Evolutionary conservation across 2,888 invertebrate genomes (phyloP).

Genomic region (Halocaridina rubra): DNA sequence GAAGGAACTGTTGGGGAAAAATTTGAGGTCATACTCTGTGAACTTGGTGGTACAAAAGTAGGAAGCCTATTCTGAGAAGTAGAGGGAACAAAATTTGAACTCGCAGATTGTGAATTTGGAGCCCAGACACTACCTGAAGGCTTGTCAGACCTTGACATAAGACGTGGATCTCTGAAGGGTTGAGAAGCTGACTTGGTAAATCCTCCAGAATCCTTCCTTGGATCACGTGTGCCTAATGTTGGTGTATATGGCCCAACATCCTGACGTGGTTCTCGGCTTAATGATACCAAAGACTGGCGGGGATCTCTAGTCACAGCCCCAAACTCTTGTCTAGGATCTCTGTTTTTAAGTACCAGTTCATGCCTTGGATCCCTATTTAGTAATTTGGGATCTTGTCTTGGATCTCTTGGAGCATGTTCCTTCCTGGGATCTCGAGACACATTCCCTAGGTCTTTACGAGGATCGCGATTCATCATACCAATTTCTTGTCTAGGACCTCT

Average conservation of each 20-base stretch:
- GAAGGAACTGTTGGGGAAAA: too few relatives aligned
- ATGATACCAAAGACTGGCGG: too few relatives aligned
- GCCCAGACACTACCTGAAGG: conserved; percentile 18
- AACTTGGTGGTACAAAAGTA: background rate
- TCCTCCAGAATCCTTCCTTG: background rate
- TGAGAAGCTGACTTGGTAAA: too few relatives aligned
- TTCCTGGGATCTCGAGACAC: background rate
- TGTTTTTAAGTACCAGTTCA: background rate
- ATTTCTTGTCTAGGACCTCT: background rate
- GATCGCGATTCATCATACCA: background rate
- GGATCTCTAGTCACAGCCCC: too few relatives aligned
- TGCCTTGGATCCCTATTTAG: background rate
- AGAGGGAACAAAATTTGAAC: background rate
- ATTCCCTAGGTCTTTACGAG: too few relatives aligned
- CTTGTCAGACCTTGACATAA: conserved; percentile 30
- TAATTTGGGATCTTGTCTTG: background rate
- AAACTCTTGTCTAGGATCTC: background rate
- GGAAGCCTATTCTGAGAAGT: background rate
- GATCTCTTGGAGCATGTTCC: background rate
- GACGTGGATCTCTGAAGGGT: conserved; percentile 43
- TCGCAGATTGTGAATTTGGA: background rate
- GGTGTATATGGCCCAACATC: background rate
- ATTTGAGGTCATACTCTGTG: too few relatives aligned
- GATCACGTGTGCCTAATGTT: background rate
- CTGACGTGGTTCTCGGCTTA: background rate